Conservation (phyloP, 2,113 vertebrate species). For the Macaca nemestrina region DNA sequence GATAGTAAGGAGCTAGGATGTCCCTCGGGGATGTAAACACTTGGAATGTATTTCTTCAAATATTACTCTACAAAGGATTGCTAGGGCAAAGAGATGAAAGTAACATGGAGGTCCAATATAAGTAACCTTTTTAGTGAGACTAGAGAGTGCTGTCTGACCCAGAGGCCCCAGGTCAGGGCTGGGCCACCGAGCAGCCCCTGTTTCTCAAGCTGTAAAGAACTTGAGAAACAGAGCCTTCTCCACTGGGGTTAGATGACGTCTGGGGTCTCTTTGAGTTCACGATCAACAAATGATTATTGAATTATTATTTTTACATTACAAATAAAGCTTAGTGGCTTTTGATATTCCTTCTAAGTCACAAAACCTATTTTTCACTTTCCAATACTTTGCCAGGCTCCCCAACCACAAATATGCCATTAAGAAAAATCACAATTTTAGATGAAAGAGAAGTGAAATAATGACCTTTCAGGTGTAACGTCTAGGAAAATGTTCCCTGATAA, state of each 20-base stretch:
- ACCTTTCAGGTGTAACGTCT: background rate
- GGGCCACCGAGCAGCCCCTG: background rate
- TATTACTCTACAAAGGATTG: background rate
- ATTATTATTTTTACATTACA: constrained; percentile 16
- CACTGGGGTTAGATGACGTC: background rate
- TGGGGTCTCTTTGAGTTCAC: background rate
- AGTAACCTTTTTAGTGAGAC: background rate
- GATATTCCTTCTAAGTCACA: background rate
- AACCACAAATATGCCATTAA: constrained; percentile 8
- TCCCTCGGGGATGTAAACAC: background rate
- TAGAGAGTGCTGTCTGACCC: background rate
- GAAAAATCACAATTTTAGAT: constrained; percentile 46
- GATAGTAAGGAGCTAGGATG: background rate
- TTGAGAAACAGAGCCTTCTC: background rate
- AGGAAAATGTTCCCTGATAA: constrained; percentile 25
- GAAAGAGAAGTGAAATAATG: constrained; percentile 60
- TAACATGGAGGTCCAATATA: background rate
- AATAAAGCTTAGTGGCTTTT: background rate
- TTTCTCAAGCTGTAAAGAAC: background rate
- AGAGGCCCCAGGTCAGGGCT: background rate
- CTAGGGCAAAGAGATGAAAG: background rate
- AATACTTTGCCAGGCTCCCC: background rate
- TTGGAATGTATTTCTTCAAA: constrained; percentile 16
- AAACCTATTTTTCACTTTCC: background rate
- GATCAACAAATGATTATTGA: background rate